These are phyloP conservation scores for Druon quercuslanigerum DNA, from an alignment of 1,140 invertebrate genomes.

Conservation along the genomic window DNA sequence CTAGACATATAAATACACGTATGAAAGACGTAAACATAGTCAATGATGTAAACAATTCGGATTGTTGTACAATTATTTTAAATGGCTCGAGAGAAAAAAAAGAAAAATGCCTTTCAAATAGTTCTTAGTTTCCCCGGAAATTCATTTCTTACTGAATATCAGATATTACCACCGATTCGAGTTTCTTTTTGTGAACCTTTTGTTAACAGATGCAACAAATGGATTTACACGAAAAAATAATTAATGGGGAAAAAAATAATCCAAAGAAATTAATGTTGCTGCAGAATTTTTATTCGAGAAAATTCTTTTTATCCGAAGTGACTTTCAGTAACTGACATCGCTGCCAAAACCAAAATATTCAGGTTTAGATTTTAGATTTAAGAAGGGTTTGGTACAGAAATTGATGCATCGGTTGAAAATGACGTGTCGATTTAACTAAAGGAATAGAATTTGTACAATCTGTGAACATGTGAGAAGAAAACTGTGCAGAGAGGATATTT, in stretches of 20 bases:
- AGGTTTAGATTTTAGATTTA: constrained; percentile 3
- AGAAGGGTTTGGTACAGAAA: background rate
- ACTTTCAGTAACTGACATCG: background rate
- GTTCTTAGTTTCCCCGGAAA: background rate
- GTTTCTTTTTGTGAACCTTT: background rate
- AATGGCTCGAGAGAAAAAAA: background rate
- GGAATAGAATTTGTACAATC: background rate
- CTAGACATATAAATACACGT: background rate
- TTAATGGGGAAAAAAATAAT: background rate
- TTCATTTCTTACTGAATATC: background rate
- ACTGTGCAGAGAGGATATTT: background rate
- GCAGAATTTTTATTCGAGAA: background rate
- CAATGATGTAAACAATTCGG: constrained; percentile 12
- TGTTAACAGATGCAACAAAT: background rate
- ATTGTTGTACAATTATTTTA: background rate
- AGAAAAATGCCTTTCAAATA: background rate
- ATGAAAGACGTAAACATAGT: background rate
- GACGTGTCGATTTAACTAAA: background rate
- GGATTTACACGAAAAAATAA: background rate
- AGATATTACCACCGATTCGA: background rate
- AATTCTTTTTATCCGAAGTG: constrained; percentile 6
- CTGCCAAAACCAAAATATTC: background rate
- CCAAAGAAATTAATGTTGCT: background rate
- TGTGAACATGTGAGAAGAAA: constrained; percentile 10
- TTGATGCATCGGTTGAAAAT: background rate